Evolutionary conservation across 2,888 invertebrate species (phyloP), one percentile per base, ranked within the genome.

Genomic region (Macrosoma leucophasiata): DNA sequence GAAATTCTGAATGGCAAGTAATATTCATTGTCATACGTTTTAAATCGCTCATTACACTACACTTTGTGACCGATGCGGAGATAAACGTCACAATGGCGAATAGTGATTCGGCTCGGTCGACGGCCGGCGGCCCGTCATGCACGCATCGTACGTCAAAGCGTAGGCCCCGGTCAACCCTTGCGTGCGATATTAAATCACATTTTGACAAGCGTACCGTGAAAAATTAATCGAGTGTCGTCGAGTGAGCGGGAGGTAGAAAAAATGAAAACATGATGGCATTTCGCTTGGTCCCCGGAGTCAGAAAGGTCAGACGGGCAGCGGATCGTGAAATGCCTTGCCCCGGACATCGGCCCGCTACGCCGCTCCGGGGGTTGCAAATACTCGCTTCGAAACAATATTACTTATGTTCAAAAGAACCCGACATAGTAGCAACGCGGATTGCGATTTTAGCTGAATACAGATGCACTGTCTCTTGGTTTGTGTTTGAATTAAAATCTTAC

Each of bases 171-270:
- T 55, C 62, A 57, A 63, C 75, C 75, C 74, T 64, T 58, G 61
- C 66, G 62, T 53, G 55, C 65, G 61, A 65, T 75, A 78, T 79
- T 75, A 78, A 84, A 84, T 84, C 82, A 79, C 74, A 76, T 84
- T 79, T 81, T 82, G 81, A 84, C 82, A 82, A 77, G 79, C 78
- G 81, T 77, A 77, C 81, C 82, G 75, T 84, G 84, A 76, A 81
- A 75, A 82, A 84, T 81, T 82, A 81, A 82, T 82, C 82, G 78
- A 79, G 75, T 81, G 72, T 69, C 79, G 76, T 75, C 61, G 74
- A 72, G 71, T 73, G 68, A 58, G 60, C 62, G 62, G 61, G 58
- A 56, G 57, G 62, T 52, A 62, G 67, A 73, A 77, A 78, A 57
- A 69, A 68, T 66, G 66, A 64, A 72, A 77, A 81, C 72, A 77